These are phyloP conservation scores for Eucidaris tribuloides DNA, from an alignment of 35 echinoderm and acorn worm genomes.

Conservation along the genomic window DNA sequence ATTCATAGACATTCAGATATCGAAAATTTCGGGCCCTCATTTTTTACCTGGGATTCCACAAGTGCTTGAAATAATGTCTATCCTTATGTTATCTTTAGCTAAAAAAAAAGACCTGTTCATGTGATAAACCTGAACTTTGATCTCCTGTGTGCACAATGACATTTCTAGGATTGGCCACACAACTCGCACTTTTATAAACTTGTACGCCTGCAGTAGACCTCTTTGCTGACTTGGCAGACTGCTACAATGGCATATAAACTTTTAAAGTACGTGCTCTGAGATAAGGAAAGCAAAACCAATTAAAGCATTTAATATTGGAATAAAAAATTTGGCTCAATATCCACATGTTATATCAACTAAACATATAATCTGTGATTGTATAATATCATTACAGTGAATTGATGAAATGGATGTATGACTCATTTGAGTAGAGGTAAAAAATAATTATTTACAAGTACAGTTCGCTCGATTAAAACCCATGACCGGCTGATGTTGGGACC, in stretches of 20 bases:
- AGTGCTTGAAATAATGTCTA: background rate
- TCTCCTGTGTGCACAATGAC: conserved; percentile 80
- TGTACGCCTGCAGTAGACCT: conserved; percentile 49
- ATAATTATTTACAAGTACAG: too few relatives aligned
- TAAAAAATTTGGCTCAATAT: too few relatives aligned
- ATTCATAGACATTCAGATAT: background rate
- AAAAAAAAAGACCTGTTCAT: background rate
- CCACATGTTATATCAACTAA: too few relatives aligned
- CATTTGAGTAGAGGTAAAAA: too few relatives aligned
- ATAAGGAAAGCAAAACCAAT: conserved; percentile 6
- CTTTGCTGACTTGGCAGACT: conserved; percentile 65
- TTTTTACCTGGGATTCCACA: background rate
- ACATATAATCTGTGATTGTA: too few relatives aligned
- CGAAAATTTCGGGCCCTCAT: too few relatives aligned
- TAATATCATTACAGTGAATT: too few relatives aligned
- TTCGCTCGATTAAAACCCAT: too few relatives aligned
- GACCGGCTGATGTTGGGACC: too few relatives aligned
- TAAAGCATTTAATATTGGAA: too few relatives aligned
- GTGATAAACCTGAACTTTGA: conserved; percentile 58
- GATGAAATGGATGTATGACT: too few relatives aligned
- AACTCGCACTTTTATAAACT: conserved; percentile 50
- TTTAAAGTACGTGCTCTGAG: conserved; percentile 66
- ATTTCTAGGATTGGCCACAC: conserved; percentile 65
- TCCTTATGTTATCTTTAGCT: too few relatives aligned
- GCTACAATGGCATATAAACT: conserved; percentile 84